Conservation (phyloP, 2,113 vertebrate genomes). For the Thamnaconus septentrionalis region DNA sequence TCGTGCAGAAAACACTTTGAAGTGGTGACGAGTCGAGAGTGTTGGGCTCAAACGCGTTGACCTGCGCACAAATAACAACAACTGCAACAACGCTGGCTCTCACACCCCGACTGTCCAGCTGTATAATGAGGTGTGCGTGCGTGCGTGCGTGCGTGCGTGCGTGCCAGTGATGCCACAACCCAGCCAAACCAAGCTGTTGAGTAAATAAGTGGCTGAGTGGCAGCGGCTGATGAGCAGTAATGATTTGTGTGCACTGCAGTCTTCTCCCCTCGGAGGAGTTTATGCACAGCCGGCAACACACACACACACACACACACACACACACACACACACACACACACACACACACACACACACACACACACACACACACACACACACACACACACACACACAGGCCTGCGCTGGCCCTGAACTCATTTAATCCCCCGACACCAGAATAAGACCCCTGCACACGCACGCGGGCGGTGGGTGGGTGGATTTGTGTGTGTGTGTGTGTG, state of each 20-base stretch:
- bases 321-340: conserved; percentile 32
- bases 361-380: conserved; percentile 19
- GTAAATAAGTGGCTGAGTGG: conserved; percentile 65
- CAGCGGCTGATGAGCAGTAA: conserved; percentile 70
- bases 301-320: conserved; percentile 23
- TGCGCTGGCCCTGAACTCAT: conserved; percentile 58
- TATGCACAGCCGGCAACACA: conserved; percentile 21
- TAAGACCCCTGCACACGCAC: conserved; percentile 27
- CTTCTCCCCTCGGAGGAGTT: conserved; percentile 8
- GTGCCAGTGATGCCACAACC: neutral
- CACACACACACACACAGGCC: conserved; percentile 44
- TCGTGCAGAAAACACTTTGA: conserved; percentile 19
- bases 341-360: conserved; percentile 37
- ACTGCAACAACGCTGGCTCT: conserved; percentile 1
- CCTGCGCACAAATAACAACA: neutral
- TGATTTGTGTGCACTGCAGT: conserved; percentile 68
- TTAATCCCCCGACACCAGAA: conserved; percentile 66
- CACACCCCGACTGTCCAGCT: conserved; percentile 3
- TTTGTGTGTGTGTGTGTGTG: conserved; percentile 34
- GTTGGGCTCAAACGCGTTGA: conserved; percentile 9
- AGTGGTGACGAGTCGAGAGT: conserved; percentile 20
- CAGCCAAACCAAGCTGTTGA: conserved; percentile 43
- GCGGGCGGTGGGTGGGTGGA: too few species aligned
- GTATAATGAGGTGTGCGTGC: conserved; percentile 35
- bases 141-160: neutral